Base-by-base conservation (phyloP, 1,140 invertebrate species). In the Drosophila navojoa region DNA sequence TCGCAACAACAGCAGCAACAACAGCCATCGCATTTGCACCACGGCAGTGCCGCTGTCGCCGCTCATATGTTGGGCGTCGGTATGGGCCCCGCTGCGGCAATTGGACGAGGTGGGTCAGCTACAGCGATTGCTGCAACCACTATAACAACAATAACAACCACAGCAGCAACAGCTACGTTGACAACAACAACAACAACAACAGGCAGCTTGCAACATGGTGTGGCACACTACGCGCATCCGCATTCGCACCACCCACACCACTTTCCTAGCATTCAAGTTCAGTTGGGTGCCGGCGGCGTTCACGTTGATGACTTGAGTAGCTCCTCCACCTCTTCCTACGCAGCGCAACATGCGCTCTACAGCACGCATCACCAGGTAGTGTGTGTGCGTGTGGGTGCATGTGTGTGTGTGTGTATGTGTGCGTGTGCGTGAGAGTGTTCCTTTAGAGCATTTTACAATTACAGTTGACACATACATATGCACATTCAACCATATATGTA, bases 21-120 rank as follows among this genome's bases (percentile, higher is more conserved):
- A 22, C 59, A 55, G 10, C 50, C 27, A 6, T 68, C 71, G 49
- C 82, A 86, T 53, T 68, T 66, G 35, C 69, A 68, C 54, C 80
- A 84, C 40, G 62, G 76, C 29, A 85, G 64, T 25, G 81, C 80
- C 45, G 81, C 80, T 38, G 80, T 84, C 15, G 81, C 81, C 5
- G 71, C 82, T 15, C 81, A 85, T 27, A 67, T 86, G 68, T 44
- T 86, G 52, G 75, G 75, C 16, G 63, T 80, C 57, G 68, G 76
- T 16, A 15, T 64, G 16, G 63, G 69, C 15, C 49, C 71, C 19
- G 71, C 60, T 50, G 77, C 70, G 19, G 71, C 49, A 16, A 81
- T 81, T 77, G 84, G 84, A 90, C 89, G 87, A 90, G 87, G 87
- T 90, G 87, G 87, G 87, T 87, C 90, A 81, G 79, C 90, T 71